Evolutionary conservation across 2,888 invertebrate species (phyloP), one percentile per base, ranked within the genome.

Genomic region (Thalpophila matura): DNA sequence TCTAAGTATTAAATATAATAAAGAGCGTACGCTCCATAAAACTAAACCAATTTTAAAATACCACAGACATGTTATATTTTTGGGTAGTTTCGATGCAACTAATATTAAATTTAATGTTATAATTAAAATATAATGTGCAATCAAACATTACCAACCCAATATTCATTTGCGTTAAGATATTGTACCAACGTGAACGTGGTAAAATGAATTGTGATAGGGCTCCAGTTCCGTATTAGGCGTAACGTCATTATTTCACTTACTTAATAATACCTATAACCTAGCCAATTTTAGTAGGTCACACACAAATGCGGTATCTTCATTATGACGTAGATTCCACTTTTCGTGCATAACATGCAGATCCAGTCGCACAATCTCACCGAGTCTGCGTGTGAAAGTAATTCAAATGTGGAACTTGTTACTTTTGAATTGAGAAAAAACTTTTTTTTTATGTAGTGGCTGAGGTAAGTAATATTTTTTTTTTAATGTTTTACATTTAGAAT

Each of bases 241-340:
- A 38, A 66, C 33, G 47, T 24, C 63, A 64, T 70, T 65, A 67
- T 59, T 42, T 27, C 31, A 38, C 53, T 53, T 57, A 47, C 20
- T 35, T 43, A 70, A 50, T 18, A 33, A 31, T 46, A n/a, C n/a
- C n/a, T n/a, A 45, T 65, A 64, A 71, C 56, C 72, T 63, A 55
- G 58, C 75, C 73, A 79, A 79, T 71, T 83, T 83, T 71, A 81
- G 62, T 83, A 77, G 82, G 82, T 78, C 83, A 82, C 73, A 74
- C 60, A 56, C 38, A 49, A 59, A 50, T 47, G 56, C 29, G 37
- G 65, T n/a, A 47, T 24, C 61, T 27, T 37, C 50, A 29, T 51
- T 49, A 54, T 62, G 65, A 60, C 63, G 50, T 67, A 53, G 38
- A 60, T 66, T 57, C 46, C 60, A 50, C 56, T 62, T 74, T 62